Evolutionary conservation across 1,140 invertebrate species (phyloP), one percentile per base, ranked within the genome.

Genomic region (Cydia strobilella): DNA sequence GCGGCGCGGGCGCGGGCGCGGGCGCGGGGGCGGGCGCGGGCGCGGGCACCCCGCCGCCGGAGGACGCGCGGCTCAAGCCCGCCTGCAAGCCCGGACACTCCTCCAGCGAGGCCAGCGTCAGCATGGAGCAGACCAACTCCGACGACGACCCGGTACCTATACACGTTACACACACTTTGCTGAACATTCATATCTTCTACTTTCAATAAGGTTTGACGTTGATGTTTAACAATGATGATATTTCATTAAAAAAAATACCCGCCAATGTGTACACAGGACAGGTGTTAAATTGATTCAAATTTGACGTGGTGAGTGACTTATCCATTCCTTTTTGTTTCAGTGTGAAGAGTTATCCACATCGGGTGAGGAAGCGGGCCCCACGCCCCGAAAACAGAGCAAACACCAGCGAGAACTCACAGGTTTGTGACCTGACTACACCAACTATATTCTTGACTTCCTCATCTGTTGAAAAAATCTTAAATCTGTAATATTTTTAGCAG

Each of bases 71-170:
- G 83, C 92, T 85, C 77, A 83, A 85, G 74, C 85, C 87, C 72
- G 75, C 82, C 62, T 88, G 89, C 81, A 89, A 90, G 72, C 93
- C 93, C 69, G 94, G 94, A 78, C 94, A 94, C 65, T 95, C 94
- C 59, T 95, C 95, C 54, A 95, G 95, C 27, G 96, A 96, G 80
- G 95, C 95, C 80, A 96, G 95, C 81, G 95, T 96, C 72, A 96
- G 96, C 82, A 95, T 97, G 88, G 96, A 97, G 83, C 95, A 95
- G 39, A 97, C 96, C 78, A 97, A 96, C 87, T 96, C 96, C 0
- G 96, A 97, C 79, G 94, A 94, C 74, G 94, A 92, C 71, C 90
- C 90, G 35, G 90, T 92, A 76, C 80, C 1, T 45, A 45, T 45
- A 15, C n/a, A n/a, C n/a, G n/a, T n/a, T n/a, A n/a, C n/a, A 35